These are phyloP conservation scores for Holocentrus rufus DNA, from an alignment of 2,797 vertebrate species.

Conservation along the genomic window DNA sequence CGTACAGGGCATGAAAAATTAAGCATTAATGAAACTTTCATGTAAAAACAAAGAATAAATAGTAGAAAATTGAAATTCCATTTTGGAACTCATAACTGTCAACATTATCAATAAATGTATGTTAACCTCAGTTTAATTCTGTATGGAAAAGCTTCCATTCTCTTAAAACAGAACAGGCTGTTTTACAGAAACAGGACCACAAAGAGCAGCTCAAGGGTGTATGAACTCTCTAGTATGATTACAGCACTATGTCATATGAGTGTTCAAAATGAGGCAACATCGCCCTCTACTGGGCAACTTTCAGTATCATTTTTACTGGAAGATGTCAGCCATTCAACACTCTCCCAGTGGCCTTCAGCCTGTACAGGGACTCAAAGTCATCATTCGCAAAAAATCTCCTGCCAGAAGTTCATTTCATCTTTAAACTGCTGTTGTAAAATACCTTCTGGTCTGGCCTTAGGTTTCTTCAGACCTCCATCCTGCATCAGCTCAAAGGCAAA, in stretches of 20 bases:
- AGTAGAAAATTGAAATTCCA: too few species aligned
- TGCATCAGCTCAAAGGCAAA: constrained; percentile 99
- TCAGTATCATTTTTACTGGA: constrained; percentile 12
- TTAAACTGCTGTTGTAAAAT: constrained; percentile 30
- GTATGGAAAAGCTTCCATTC: neutral
- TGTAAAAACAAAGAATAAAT: too few species aligned
- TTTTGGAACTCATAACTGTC: neutral
- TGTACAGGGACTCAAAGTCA: neutral
- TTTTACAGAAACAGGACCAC: neutral
- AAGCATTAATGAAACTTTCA: too few species aligned
- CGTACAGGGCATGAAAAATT: neutral
- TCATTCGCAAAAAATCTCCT: neutral
- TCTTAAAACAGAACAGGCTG: neutral
- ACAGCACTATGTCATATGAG: neutral
- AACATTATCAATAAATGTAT: too few species aligned
- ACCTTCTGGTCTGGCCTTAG: constrained; percentile 98
- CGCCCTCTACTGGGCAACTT: constrained; percentile 74
- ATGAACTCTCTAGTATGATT: neutral
- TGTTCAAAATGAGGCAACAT: constrained; percentile 43
- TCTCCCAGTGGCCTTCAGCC: neutral
- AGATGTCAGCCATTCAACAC: neutral
- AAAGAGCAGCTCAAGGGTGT: neutral
- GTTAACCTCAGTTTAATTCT: neutral
- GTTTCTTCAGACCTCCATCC: constrained; percentile 94
- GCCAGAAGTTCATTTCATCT: neutral